These are phyloP conservation scores for Panulirus ornatus DNA, from an alignment of 1,140 invertebrate genomes.

Conservation along the genomic window DNA sequence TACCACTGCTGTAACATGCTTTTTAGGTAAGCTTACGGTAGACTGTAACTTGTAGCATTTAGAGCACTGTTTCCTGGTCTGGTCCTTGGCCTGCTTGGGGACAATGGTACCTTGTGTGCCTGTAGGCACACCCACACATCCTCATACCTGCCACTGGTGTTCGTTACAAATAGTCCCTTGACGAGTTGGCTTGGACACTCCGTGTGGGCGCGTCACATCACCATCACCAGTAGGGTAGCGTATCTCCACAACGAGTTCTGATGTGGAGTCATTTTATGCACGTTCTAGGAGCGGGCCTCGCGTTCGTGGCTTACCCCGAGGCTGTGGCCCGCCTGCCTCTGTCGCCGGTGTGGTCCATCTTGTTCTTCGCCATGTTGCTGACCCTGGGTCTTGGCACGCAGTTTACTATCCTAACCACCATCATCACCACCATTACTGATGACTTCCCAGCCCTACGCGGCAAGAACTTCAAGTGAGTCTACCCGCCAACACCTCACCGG, in stretches of 20 bases:
- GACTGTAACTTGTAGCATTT: conserved; percentile 1
- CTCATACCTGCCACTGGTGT: conserved; percentile 9
- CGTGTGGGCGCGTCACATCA: conserved; percentile 27
- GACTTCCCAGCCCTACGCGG: conserved; percentile 75
- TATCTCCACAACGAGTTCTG: conserved; percentile 48
- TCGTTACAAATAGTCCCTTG: conserved; percentile 16
- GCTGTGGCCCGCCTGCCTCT: conserved; percentile 91
- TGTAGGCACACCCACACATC: conserved; percentile 13
- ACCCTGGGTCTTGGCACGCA: conserved; percentile 89
- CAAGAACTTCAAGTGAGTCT: conserved; percentile 76
- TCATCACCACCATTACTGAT: conserved; percentile 76
- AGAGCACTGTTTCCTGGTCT: conserved; percentile 24
- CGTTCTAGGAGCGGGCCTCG: conserved; percentile 80
- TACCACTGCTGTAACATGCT: conserved; percentile 1
- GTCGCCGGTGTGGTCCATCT: conserved; percentile 95
- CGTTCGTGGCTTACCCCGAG: conserved; percentile 92
- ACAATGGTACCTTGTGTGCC: conserved; percentile 37
- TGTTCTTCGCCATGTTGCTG: conserved; percentile 92
- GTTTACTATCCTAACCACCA: conserved; percentile 81
- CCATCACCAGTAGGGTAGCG: conserved; percentile 51
- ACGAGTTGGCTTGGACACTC: conserved; percentile 40
- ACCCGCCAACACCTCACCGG: conserved; percentile 51
- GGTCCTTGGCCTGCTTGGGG: not conserved
- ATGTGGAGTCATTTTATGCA: conserved; percentile 75
- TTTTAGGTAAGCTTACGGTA: conserved; percentile 50